Percentiles rank a stretch among this genome's conserved stretches.
Evolutionary conservation across 2,797 vertebrate species (phyloP).

Genomic region (Brotula barbata): DNA sequence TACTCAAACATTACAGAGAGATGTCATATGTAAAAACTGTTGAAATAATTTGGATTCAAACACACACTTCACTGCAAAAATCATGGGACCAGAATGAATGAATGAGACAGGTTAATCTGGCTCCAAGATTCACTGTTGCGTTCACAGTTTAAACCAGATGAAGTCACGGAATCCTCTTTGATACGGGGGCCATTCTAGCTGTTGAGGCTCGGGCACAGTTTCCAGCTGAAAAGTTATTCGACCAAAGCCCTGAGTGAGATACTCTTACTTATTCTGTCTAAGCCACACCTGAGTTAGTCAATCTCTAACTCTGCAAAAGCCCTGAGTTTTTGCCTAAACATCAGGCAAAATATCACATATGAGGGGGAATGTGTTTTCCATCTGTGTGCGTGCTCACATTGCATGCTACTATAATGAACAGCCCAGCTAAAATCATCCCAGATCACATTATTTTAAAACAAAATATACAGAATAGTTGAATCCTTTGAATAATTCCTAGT

Average conservation of each 20-base stretch:
- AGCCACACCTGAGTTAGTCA: constrained; percentile 68
- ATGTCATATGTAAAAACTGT: constrained; percentile 37
- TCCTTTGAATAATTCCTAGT: constrained; percentile 36
- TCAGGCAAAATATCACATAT: constrained; percentile 66
- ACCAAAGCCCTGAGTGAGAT: constrained; percentile 69
- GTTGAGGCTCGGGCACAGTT: constrained; percentile 66
- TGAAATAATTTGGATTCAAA: constrained; percentile 38
- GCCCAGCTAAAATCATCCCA: constrained; percentile 1
- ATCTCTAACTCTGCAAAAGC: constrained; percentile 67
- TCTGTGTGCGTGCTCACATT: constrained; percentile 23
- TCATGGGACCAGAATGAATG: constrained; percentile 33
- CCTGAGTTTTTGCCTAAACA: constrained; percentile 69
- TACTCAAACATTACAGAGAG: constrained; percentile 50
- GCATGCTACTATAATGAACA: constrained; percentile 44
- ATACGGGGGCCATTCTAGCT: constrained; percentile 56
- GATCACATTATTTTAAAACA: constrained; percentile 23
- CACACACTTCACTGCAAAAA: too few relatives aligned
- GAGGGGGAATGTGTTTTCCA: constrained; percentile 55
- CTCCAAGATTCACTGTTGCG: constrained; percentile 28
- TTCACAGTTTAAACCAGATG: constrained; percentile 74
- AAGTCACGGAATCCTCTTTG: constrained; percentile 38
- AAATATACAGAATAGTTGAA: constrained; percentile 29
- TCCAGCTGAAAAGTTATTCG: constrained; percentile 52
- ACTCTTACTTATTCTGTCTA: constrained; percentile 46
- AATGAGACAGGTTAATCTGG: constrained; percentile 39